phyloP scores from a whole-genome alignment of 92 coral and sea anemone genomes.

The Epizoanthus scotinus region DNA sequence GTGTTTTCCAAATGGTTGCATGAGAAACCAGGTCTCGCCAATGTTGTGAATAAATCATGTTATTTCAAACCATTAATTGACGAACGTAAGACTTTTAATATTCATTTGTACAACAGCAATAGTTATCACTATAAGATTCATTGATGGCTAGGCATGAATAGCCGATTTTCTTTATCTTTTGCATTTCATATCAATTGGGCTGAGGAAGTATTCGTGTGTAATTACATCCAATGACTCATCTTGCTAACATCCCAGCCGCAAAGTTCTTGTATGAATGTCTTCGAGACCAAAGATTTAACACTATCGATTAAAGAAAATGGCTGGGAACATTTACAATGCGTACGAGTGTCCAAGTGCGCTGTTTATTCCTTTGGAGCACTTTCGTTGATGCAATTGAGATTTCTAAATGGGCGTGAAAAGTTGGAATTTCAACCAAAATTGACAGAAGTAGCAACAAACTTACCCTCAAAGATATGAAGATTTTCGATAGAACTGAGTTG shows the following conservation, averaged over 20 bases:
- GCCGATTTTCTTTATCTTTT: conserved; percentile 37
- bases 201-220: conserved; percentile 6
- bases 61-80: conserved; percentile 14
- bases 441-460: conserved; percentile 13
- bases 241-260: conserved; percentile 5
- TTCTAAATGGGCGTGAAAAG: neutral
- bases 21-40: neutral
- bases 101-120: conserved; percentile 23
- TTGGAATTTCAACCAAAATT: neutral
- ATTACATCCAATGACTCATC: no score
- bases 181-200: conserved; percentile 13
- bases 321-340: neutral
- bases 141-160: conserved; percentile 21
- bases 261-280: conserved; percentile 25
- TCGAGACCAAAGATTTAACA: conserved; percentile 18
- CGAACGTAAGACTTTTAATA: neutral
- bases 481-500: conserved; percentile 24
- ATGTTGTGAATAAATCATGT: conserved; percentile 23
- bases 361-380: no score
- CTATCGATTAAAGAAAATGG: neutral
- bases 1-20: conserved; percentile 25
- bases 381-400: neutral
- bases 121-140: conserved; percentile 30
- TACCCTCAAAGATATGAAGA: conserved; percentile 40
- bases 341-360: neutral